Evolutionary conservation across 2,113 vertebrate genomes (phyloP), one percentile per base, ranked within the genome.

Genomic region (Peromyscus polionotus): DNA sequence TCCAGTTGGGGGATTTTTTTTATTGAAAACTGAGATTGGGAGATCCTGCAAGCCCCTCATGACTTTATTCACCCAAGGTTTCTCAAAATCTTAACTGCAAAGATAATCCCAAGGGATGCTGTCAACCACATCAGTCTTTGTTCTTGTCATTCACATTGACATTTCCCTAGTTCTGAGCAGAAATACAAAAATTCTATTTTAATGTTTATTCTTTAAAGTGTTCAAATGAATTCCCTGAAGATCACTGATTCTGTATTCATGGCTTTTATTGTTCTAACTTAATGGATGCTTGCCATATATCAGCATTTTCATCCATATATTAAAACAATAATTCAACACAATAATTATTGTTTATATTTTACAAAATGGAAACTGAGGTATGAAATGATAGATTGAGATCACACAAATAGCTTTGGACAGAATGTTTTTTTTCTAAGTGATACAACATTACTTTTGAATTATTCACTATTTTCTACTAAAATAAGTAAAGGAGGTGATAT

Each of bases 141-240:
- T 77, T 81, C 51, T 36, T 83, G n/a, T 91, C 73, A 80, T 85
- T 84, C 75, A 90, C 28, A 85, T 6, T 92, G 73, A 88, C n/a
- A 92, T 73, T 92, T 95, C 14, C 39, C 16, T 36, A 90, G 48
- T 94, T 36, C 51, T 8, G 68, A 42, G n/a, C 77, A 93, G 61
- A 83, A 95, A 81, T 51, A 87, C 7, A 87, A 87, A 86, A 87
- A 70, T 79, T 39, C 4, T 3, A 65, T 87, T 93, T 91, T 28
- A 61, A 61, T 95, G 39, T 11, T 88, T 14, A 77, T 89, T 93
- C 51, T 68, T 93, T 88, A 42, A 91, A 87, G 57, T 90, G 70
- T 75, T 93, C 61, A 86, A 91, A 85, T 89, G 24, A 92, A 86
- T 95, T 95, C 85, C 57, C 76, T 77, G 33, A 88, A 91, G 45